Evolutionary conservation across 1,140 invertebrate genomes (phyloP), one percentile per base, ranked within the genome.

Genomic region (Drosophila simulans): DNA sequence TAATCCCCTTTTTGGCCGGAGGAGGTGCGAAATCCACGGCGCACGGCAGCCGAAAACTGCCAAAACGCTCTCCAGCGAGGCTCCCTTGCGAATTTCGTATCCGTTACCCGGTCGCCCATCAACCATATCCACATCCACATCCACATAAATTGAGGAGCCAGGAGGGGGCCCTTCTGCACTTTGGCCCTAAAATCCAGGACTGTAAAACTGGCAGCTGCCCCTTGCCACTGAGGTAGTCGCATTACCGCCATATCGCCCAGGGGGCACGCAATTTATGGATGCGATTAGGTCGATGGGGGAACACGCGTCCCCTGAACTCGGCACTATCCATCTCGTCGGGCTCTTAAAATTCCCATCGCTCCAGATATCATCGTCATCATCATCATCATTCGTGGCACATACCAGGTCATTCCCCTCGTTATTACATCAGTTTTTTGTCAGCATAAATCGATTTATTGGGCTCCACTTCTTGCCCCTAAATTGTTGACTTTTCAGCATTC

Each of bases 11-110:
- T 20, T 45, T 4, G 25, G n/a, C 22, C 13, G 10, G 39, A 31
- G 49, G 60, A 85, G 63, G 82, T 81, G 81, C 66, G 77, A 81
- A 80, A 64, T 77, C 55, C 64, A 45, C 65, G 22, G 22, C 56
- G 46, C 51, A 65, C 78, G 71, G 76, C 81, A 85, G 80, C 80
- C 80, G 12, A 83, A 74, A 84, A 66, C 76, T 84, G 80, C 70
- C 80, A 83, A 63, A 65, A 22, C 20, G 20, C 70, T 71, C 72
- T 65, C 51, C 31, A 10, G 31, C 31, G 31, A 31, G 56, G 25
- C 7, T 42, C 60, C 40, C 13, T 35, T 5, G 46, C 11, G 48
- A 31, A 40, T 20, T 8, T 15, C 5, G 15, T 58, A 46, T 55
- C 66, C 66, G 51, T 69, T 48, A 70, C 34, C 31, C 31, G 31